A percentile compares a stretch with the other conserved stretches of the same genome.
Conservation (phyloP, 2,888 invertebrate species). For the Miltochrista miniata region DNA sequence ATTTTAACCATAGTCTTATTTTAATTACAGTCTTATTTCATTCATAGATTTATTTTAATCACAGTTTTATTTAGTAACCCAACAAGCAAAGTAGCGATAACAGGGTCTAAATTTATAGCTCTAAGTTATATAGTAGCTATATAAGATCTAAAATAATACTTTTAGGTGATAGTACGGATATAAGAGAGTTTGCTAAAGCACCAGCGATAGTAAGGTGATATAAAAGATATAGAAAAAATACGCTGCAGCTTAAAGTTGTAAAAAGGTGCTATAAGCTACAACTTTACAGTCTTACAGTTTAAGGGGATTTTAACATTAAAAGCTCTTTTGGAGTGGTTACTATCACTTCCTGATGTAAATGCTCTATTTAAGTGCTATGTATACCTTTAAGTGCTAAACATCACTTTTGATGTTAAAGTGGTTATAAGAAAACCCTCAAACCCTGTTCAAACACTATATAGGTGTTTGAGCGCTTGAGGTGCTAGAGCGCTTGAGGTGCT, state of each 20-base stretch:
- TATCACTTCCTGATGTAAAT: background rate
- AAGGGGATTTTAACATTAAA: background rate
- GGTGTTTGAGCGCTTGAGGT: too few species aligned
- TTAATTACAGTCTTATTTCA: too few species aligned
- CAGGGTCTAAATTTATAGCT: background rate
- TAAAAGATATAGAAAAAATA: conserved; percentile 4
- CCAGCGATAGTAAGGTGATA: conserved; percentile 1
- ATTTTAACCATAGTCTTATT: too few species aligned
- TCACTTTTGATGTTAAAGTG: conserved; percentile 5
- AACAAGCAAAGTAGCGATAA: conserved; percentile 1
- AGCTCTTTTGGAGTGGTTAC: background rate
- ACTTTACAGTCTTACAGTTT: background rate
- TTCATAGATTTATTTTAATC: too few species aligned
- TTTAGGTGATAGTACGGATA: background rate
- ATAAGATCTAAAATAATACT: conserved; percentile 1
- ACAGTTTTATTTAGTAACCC: too few species aligned
- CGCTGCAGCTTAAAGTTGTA: conserved; percentile 3
- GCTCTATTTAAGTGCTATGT: background rate
- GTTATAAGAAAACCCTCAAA: conserved; percentile 2
- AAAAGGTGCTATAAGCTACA: conserved; percentile 1
- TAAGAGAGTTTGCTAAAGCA: conserved; percentile 2
- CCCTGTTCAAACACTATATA: conserved; percentile 3
- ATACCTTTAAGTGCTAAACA: conserved; percentile 2
- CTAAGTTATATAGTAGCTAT: background rate
- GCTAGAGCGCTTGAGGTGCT: conserved; percentile 3